Conservation (phyloP, 1,140 invertebrate genomes). For the Drosophila triauraria region DNA sequence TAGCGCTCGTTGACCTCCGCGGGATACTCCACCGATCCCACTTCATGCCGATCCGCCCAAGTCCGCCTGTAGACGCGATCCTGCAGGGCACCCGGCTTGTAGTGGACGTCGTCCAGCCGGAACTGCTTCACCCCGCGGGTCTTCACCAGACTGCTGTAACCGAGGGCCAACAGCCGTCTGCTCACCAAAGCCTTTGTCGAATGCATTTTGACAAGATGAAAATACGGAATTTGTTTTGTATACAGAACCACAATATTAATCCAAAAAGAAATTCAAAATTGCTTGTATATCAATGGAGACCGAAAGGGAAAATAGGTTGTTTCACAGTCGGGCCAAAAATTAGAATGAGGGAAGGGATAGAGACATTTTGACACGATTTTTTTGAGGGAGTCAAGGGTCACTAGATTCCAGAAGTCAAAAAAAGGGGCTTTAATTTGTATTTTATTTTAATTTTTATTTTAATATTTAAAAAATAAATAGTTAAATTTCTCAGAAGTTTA, state of each 20-base stretch:
- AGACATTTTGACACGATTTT: background rate
- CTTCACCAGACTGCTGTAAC: background rate
- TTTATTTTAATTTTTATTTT: too few relatives aligned
- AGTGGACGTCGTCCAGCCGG: constrained; percentile 5
- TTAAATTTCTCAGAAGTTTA: too few relatives aligned
- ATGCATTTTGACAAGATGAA: constrained; percentile 8
- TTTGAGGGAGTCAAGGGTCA: background rate
- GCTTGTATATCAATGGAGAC: too few relatives aligned
- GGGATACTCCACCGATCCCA: background rate
- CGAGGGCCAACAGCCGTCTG: background rate
- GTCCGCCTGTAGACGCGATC: constrained; percentile 15
- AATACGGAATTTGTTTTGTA: too few relatives aligned
- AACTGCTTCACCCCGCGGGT: constrained; percentile 9
- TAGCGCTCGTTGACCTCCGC: background rate
- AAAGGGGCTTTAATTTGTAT: too few relatives aligned
- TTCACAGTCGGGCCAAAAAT: background rate
- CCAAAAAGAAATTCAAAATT: background rate
- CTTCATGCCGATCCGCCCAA: background rate
- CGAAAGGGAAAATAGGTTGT: background rate
- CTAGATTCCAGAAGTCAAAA: background rate
- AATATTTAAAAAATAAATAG: too few relatives aligned
- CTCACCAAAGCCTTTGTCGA: background rate
- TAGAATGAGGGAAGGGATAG: background rate
- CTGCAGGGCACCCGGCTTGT: background rate
- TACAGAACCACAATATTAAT: background rate